Evolutionary conservation across 2,113 vertebrate genomes (phyloP).

Genomic region (Canis aureus): DNA sequence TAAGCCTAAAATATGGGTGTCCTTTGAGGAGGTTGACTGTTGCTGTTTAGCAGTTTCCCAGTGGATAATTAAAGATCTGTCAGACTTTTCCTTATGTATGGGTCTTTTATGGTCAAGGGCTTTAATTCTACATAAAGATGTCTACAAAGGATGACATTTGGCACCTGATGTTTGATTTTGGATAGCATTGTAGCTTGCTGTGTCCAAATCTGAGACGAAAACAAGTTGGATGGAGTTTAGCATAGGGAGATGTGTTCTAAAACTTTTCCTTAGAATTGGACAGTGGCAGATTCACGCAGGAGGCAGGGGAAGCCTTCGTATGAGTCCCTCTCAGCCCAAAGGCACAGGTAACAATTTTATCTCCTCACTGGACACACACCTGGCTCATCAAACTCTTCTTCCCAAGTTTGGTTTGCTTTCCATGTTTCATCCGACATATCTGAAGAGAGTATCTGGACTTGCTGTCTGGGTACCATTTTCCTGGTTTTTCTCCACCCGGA

Average conservation of each 20-base stretch:
- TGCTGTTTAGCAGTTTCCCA: neutral
- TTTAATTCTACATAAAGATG: slow-evolving; percentile 58
- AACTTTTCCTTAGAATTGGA: neutral
- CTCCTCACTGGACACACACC: neutral
- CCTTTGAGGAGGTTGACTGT: neutral
- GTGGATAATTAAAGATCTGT: slow-evolving; percentile 11
- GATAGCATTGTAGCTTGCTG: neutral
- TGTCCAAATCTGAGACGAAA: slow-evolving; percentile 60
- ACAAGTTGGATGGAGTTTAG: slow-evolving; percentile 13
- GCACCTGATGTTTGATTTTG: slow-evolving; percentile 48
- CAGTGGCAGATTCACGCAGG: neutral
- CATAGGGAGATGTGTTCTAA: slow-evolving; percentile 1
- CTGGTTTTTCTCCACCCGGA: neutral
- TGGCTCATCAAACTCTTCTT: neutral
- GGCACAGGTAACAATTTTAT: neutral
- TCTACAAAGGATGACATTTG: slow-evolving; percentile 44
- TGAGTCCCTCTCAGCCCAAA: neutral
- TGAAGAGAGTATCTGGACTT: neutral
- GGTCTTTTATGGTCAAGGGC: slow-evolving; percentile 19
- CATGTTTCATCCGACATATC: neutral
- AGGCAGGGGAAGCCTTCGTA: neutral
- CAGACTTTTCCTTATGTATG: slow-evolving; percentile 42
- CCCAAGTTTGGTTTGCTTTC: neutral
- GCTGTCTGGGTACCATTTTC: neutral
- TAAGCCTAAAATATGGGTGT: slow-evolving; percentile 34